A percentile compares a stretch with the other conserved stretches of the same genome.
phyloP scores from a whole-genome alignment of 2,888 invertebrate genomes.

The Zhengitettix transpicula region DNA sequence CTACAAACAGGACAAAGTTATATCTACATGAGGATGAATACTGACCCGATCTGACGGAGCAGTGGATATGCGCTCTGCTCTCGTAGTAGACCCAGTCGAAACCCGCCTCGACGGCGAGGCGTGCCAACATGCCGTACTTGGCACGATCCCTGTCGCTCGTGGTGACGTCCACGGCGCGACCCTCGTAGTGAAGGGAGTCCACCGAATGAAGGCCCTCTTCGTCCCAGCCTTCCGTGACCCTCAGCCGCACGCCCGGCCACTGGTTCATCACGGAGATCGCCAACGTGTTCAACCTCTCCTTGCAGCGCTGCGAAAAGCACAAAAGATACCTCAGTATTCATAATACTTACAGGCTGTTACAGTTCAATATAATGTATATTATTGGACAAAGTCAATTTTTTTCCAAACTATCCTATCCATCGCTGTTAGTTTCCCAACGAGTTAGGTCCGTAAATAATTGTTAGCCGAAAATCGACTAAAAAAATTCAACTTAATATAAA shows the following conservation, averaged over 20 bases:
- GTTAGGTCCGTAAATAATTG: no score
- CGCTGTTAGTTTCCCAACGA: no score
- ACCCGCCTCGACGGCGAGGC: slow-evolving; percentile 89
- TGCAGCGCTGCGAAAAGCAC: slow-evolving; percentile 66
- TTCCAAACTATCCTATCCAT: no score
- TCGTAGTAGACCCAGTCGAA: slow-evolving; percentile 99
- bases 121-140: slow-evolving; percentile 91
- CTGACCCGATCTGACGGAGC: slow-evolving; percentile 93
- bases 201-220: slow-evolving; percentile 63
- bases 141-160: slow-evolving; percentile 84
- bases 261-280: slow-evolving; percentile 96
- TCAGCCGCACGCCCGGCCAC: slow-evolving; percentile 86
- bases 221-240: slow-evolving; percentile 93
- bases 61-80: slow-evolving; percentile 86
- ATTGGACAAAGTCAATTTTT: no score
- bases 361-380: no score
- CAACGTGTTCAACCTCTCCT: slow-evolving; percentile 84
- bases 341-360: no score
- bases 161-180: slow-evolving; percentile 88
- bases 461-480: no score
- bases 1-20: no score
- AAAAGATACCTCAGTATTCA: neutral
- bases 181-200: slow-evolving; percentile 90
- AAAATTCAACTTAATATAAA: no score
- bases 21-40: no score